These are phyloP conservation scores for Onchidella celtica DNA, from an alignment of 2,888 invertebrate genomes.

Conservation along the genomic window DNA sequence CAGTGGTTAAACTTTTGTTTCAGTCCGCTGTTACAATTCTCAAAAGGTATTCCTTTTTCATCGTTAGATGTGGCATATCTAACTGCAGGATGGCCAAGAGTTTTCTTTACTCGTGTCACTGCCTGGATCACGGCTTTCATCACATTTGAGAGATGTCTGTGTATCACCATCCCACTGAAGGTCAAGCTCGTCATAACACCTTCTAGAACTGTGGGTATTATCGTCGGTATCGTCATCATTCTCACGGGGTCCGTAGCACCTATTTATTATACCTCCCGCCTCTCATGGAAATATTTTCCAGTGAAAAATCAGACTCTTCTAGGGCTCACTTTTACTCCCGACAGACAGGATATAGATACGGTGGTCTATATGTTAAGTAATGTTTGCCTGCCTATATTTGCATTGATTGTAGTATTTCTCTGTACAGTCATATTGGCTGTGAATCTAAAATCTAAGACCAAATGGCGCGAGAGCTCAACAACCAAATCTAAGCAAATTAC, in stretches of 20 bases:
- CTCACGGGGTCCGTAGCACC: background rate
- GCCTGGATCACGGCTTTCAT: no score
- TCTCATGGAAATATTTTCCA: background rate
- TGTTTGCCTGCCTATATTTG: background rate
- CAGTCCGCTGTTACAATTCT: no score
- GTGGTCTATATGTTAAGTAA: background rate
- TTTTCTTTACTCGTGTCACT: no score
- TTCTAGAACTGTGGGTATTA: background rate
- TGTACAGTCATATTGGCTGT: background rate
- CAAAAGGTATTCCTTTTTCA: no score
- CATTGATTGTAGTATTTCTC: background rate
- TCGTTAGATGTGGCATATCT: no score
- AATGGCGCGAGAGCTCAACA: background rate
- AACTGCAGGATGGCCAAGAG: no score
- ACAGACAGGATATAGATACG: background rate
- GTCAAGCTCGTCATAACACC: background rate
- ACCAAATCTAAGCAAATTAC: background rate
- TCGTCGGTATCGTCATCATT: background rate
- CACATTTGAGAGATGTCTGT: no score
- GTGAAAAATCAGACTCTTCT: background rate
- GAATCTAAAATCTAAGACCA: background rate
- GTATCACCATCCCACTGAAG: no score
- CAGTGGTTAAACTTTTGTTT: no score
- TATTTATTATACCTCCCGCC: background rate
- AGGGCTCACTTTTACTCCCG: background rate